phyloP scores from a whole-genome alignment of 2,888 invertebrate genomes.

The Drosophila nigritarsus region DNA sequence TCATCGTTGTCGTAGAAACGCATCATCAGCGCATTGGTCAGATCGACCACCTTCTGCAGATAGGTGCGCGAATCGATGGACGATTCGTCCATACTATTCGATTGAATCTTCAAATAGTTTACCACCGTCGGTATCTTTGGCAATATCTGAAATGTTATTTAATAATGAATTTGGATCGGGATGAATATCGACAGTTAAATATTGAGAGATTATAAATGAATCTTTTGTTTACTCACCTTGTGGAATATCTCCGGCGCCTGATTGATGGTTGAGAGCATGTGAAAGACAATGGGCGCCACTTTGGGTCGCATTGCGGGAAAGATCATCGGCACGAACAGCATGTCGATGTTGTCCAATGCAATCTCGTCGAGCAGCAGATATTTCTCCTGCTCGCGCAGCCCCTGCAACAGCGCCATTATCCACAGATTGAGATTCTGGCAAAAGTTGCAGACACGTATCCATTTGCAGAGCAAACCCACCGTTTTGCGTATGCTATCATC shows the following conservation, averaged over 20 bases:
- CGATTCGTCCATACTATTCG: slow-evolving; percentile 85
- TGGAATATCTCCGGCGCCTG: slow-evolving; percentile 88
- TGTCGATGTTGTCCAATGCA: slow-evolving; percentile 87
- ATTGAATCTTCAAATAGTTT: slow-evolving; percentile 86
- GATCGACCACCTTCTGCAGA: slow-evolving; percentile 88
- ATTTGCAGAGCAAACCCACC: slow-evolving; percentile 88
- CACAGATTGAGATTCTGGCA: slow-evolving; percentile 88
- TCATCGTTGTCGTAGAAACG: slow-evolving; percentile 86
- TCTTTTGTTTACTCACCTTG: slow-evolving; percentile 84
- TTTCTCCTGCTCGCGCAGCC: slow-evolving; percentile 87
- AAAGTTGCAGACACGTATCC: slow-evolving; percentile 88
- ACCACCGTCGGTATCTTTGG: slow-evolving; percentile 86
- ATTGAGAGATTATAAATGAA: not conserved
- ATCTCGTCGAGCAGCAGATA: slow-evolving; percentile 87
- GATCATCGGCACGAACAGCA: slow-evolving; percentile 87
- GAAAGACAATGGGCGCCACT: slow-evolving; percentile 88
- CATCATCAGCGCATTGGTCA: slow-evolving; percentile 86
- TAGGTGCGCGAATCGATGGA: slow-evolving; percentile 86
- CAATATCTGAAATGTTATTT: slow-evolving; percentile 50
- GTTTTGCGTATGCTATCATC: slow-evolving; percentile 87
- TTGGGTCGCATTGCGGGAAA: slow-evolving; percentile 87
- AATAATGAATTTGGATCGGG: not conserved
- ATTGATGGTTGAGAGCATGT: slow-evolving; percentile 88
- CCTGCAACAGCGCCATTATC: slow-evolving; percentile 89
- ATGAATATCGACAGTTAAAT: not conserved